phyloP scores from a whole-genome alignment of 2,113 vertebrate genomes.

The Sitta europaea region DNA sequence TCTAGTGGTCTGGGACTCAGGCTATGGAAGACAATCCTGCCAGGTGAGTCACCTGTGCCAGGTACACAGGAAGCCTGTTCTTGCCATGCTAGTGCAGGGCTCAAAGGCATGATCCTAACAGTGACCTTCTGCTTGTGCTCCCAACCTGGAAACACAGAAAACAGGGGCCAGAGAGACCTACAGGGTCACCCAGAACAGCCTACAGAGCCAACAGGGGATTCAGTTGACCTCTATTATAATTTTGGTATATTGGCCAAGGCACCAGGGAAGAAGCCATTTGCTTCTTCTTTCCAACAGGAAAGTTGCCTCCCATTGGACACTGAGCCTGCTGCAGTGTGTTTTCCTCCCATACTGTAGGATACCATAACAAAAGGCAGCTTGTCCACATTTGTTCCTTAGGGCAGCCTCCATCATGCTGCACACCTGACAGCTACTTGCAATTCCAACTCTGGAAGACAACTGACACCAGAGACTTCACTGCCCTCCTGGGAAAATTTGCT shows the following conservation, averaged over 20 bases:
- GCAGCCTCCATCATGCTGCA: not conserved
- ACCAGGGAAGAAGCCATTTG: not conserved
- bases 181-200: not conserved
- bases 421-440: not conserved
- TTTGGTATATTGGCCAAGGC: not conserved
- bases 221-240: not conserved
- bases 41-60: not conserved
- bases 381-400: not conserved
- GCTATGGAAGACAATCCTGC: not conserved
- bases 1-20: not conserved
- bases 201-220: not conserved
- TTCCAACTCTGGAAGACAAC: not conserved
- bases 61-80: not conserved
- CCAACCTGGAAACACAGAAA: not conserved
- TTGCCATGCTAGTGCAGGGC: not conserved
- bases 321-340: not conserved
- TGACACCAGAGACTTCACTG: not conserved
- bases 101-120: not conserved
- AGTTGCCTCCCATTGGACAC: not conserved
- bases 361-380: not conserved
- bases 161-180: not conserved
- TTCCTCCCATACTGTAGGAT: accelerated
- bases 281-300: no score
- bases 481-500: not conserved
- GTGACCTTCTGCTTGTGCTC: not conserved